Evolutionary conservation across 2,888 invertebrate species (phyloP).

Genomic region (Byasa hedistus): DNA sequence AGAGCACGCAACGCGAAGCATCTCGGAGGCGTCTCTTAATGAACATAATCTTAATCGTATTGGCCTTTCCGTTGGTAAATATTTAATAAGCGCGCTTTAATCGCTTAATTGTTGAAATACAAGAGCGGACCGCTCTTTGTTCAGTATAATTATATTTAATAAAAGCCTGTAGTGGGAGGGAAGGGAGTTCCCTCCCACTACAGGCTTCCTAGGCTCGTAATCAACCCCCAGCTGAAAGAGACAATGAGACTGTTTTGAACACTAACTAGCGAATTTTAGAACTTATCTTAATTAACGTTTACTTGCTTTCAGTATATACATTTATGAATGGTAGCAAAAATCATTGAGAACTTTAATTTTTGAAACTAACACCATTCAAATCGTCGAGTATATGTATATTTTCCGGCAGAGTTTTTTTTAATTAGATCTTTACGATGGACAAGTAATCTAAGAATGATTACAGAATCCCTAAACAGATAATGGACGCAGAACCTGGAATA

Average conservation of each 20-base stretch:
- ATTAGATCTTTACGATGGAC: no score
- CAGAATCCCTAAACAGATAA: no score
- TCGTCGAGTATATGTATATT: no score
- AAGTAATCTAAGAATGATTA: no score
- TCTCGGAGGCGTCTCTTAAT: constrained; percentile 37
- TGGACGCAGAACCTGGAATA: no score
- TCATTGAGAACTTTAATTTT: no score
- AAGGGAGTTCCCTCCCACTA: neutral
- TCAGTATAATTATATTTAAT: constrained; percentile 20
- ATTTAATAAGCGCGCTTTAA: constrained; percentile 64
- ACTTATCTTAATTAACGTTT: neutral
- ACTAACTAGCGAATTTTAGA: neutral
- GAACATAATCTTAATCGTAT: constrained; percentile 61
- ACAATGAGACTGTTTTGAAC: neutral
- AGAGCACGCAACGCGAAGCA: constrained; percentile 31
- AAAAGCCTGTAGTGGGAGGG: no score
- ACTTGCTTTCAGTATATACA: neutral
- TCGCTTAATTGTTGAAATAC: constrained; percentile 63
- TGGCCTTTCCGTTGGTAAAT: constrained; percentile 62
- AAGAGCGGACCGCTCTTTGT: constrained; percentile 38
- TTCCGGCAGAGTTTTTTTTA: no score
- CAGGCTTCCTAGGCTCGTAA: neutral
- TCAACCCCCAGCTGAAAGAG: neutral
- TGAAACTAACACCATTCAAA: no score
- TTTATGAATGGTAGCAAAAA: no score